Percentiles rank a stretch among this genome's conserved stretches.
Evolutionary conservation across 2,888 invertebrate genomes (phyloP).

Genomic region (Sceliomorpha sp.): DNA sequence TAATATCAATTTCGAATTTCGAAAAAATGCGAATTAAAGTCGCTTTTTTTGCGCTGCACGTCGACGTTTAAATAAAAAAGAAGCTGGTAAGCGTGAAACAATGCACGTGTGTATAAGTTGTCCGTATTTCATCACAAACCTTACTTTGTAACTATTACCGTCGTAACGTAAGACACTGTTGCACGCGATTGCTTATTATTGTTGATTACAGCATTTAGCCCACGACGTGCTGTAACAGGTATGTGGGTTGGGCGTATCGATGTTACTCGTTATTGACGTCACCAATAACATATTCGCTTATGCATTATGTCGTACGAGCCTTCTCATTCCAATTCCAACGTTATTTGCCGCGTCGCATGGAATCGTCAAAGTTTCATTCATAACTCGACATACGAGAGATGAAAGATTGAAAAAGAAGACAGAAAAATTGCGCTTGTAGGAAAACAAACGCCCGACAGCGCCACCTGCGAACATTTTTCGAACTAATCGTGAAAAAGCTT

Average conservation of each 20-base stretch:
- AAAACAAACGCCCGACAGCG: too few species aligned
- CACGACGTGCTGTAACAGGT: slow-evolving; percentile 57
- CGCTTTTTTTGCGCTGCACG: too few species aligned
- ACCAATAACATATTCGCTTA: background rate
- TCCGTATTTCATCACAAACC: slow-evolving; percentile 31
- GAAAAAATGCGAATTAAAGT: too few species aligned
- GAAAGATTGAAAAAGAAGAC: too few species aligned
- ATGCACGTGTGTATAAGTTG: slow-evolving; percentile 20
- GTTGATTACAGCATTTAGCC: slow-evolving; percentile 60
- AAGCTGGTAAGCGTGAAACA: too few species aligned
- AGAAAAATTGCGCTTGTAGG: too few species aligned
- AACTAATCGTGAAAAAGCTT: too few species aligned
- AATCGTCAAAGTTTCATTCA: too few species aligned
- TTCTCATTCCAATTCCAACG: background rate
- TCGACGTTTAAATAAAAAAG: too few species aligned
- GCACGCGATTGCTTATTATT: slow-evolving; percentile 58
- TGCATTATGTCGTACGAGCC: background rate
- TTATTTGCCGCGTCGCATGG: slow-evolving; percentile 18
- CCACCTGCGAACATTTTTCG: too few species aligned
- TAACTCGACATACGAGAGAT: too few species aligned
- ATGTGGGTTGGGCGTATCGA: slow-evolving; percentile 49
- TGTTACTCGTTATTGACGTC: slow-evolving; percentile 21
- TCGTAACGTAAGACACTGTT: slow-evolving; percentile 34
- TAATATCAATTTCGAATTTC: too few species aligned
- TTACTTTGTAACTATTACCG: slow-evolving; percentile 52